Conservation (phyloP, 1,140 invertebrate genomes). For the Philaenus spumarius region DNA sequence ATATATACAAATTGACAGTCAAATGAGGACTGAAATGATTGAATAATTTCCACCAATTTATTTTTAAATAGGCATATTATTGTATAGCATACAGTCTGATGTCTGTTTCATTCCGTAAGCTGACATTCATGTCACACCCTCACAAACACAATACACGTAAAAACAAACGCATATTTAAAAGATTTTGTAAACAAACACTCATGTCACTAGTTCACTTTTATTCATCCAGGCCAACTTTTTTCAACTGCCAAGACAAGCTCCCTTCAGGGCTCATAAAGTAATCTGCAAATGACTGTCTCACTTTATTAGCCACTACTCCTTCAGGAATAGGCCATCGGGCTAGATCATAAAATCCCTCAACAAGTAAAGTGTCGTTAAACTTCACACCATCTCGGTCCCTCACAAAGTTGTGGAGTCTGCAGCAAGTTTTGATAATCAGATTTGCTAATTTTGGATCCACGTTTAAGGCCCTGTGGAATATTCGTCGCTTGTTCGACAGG, state of each 20-base stretch:
- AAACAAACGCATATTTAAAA: no score
- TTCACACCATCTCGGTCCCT: constrained; percentile 16
- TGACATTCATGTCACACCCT: no score
- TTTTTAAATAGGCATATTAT: no score
- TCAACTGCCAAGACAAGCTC: background rate
- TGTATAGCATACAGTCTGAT: no score
- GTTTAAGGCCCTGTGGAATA: constrained; percentile 26
- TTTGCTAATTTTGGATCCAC: constrained; percentile 23
- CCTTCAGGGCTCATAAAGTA: background rate
- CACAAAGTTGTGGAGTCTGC: constrained; percentile 24
- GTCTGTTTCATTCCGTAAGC: no score
- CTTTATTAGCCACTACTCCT: background rate
- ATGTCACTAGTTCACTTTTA: no score
- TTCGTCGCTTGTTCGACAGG: constrained; percentile 24
- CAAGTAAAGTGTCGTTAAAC: background rate
- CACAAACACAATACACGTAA: no score
- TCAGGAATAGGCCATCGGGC: background rate
- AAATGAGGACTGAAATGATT: no score
- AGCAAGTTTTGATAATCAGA: constrained; percentile 28
- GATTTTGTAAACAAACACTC: no score
- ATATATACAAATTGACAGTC: no score
- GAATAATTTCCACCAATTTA: no score
- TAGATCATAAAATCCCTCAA: background rate
- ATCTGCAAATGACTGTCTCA: background rate
- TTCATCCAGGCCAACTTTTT: no score